phyloP scores from a whole-genome alignment of 2,113 vertebrate genomes.

The Oplegnathus fasciatus region DNA sequence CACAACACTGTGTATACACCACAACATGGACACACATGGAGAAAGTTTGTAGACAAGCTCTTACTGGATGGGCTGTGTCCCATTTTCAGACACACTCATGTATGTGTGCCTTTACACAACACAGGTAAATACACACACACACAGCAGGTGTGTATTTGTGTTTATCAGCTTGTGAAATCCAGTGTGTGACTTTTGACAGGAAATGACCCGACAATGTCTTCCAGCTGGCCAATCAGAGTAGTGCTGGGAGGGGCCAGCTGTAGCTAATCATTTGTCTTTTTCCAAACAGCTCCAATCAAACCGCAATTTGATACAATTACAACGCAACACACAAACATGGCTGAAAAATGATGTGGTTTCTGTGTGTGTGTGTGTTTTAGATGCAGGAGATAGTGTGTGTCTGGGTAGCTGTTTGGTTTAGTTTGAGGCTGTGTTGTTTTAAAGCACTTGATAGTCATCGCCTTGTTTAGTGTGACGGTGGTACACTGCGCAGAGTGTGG shows the following conservation, averaged over 20 bases:
- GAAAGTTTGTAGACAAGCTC: neutral
- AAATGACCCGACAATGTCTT: slow-evolving; percentile 70
- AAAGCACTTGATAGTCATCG: slow-evolving; percentile 69
- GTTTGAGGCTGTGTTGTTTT: slow-evolving; percentile 72
- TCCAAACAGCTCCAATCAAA: slow-evolving; percentile 70
- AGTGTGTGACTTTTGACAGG: slow-evolving; percentile 41
- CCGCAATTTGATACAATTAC: slow-evolving; percentile 76
- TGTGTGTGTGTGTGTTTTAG: slow-evolving; percentile 68
- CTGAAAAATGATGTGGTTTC: slow-evolving; percentile 69
- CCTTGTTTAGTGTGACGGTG: slow-evolving; percentile 41
- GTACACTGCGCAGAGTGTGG: slow-evolving; percentile 43
- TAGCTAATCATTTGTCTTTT: slow-evolving; percentile 45
- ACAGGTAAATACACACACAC: slow-evolving; percentile 10
- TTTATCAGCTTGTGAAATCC: slow-evolving; percentile 76
- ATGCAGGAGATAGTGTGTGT: slow-evolving; percentile 73
- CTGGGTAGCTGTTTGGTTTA: slow-evolving; percentile 72
- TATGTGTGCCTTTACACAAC: neutral
- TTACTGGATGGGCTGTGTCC: neutral
- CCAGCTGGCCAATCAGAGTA: slow-evolving; percentile 75
- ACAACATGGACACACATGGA: neutral
- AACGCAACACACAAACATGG: slow-evolving; percentile 62
- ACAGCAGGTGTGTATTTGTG: slow-evolving; percentile 9
- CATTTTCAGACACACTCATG: neutral
- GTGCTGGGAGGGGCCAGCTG: slow-evolving; percentile 57
- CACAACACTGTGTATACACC: neutral